Evolutionary conservation across 2,113 vertebrate species (phyloP).

Genomic region (Craseonycteris thonglongyai): DNA sequence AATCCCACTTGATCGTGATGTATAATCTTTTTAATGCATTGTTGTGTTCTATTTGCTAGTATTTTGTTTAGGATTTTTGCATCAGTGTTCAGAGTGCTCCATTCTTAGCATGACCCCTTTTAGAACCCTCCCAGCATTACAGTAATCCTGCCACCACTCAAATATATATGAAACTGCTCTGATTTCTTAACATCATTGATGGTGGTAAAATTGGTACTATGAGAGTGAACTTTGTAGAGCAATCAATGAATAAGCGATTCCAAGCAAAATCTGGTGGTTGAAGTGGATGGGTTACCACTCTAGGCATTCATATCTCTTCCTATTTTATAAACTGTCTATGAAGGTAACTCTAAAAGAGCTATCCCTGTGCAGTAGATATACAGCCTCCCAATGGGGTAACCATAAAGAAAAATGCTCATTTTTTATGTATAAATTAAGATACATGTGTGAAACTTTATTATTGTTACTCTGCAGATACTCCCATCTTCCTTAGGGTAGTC

Average conservation of each 20-base stretch:
- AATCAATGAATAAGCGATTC: neutral
- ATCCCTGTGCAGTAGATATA: neutral
- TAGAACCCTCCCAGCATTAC: neutral
- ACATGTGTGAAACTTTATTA: neutral
- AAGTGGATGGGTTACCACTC: neutral
- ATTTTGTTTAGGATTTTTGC: too few relatives aligned
- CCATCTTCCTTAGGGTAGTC: neutral
- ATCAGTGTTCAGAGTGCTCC: too few relatives aligned
- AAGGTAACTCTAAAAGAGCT: neutral
- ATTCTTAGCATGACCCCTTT: neutral
- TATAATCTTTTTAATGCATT: too few relatives aligned
- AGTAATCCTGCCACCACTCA: neutral
- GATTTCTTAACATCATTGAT: neutral
- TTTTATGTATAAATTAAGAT: neutral
- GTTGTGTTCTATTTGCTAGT: too few relatives aligned
- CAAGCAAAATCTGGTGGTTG: neutral
- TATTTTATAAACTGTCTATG: neutral
- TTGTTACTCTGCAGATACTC: neutral
- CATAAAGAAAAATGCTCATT: neutral
- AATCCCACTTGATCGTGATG: too few relatives aligned
- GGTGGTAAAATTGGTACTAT: neutral
- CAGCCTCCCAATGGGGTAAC: neutral
- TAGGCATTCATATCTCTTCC: neutral
- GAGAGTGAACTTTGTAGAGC: neutral
- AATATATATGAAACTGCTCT: neutral